Evolutionary conservation across 2,113 vertebrate genomes (phyloP), one percentile per base, ranked within the genome.

Genomic region (Saccopteryx bilineata): DNA sequence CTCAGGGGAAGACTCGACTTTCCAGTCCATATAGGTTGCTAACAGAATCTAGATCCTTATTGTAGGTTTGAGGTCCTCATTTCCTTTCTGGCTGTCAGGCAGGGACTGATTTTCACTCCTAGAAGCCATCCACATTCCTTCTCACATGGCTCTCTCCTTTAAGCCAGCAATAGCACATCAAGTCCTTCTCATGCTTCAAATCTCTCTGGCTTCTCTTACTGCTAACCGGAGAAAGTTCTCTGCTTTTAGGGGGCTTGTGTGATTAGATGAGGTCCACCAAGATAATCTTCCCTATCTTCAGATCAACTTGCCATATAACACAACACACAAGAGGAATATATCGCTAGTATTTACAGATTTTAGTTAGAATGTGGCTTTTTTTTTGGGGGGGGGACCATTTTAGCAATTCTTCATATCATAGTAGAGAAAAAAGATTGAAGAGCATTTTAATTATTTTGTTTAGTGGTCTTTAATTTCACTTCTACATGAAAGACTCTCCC

Each of bases 391-490:
- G 52, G 63, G 63, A 33, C 39, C 82, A 79, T 94, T 71, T 90
- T 85, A 90, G 89, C 65, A 92, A 69, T 63, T 63, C 58, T 92
- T 71, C 58, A 21, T 3, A 54, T 28, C 74, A 68, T 3, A 60
- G 17, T 50, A 89, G 92, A 94, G 14, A 92, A 85, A 33, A 39
- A 88, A 68, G 52, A 63, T 85, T n/a, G n/a, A 79, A 79, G 28
- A 50, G 4, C 18, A 76, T 90, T 93, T 94, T 69, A 91, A 91
- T 94, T 89, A 92, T 89, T 93, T 95, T 84, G 63, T 63, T 93
- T 87, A 71, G 74, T 75, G 56, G 26, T 61, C 50, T 95, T 95
- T 84, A 66, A 88, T 71, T 93, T 95, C 33, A 93, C 33, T 68
- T 91, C 52, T 92, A 88, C 83, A 52, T 89, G 84, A 95, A 96